A percentile compares a stretch with the other conserved stretches of the same genome.
These are phyloP conservation scores for Zophobas morio DNA, from an alignment of 1,140 invertebrate genomes.

Conservation along the genomic window DNA sequence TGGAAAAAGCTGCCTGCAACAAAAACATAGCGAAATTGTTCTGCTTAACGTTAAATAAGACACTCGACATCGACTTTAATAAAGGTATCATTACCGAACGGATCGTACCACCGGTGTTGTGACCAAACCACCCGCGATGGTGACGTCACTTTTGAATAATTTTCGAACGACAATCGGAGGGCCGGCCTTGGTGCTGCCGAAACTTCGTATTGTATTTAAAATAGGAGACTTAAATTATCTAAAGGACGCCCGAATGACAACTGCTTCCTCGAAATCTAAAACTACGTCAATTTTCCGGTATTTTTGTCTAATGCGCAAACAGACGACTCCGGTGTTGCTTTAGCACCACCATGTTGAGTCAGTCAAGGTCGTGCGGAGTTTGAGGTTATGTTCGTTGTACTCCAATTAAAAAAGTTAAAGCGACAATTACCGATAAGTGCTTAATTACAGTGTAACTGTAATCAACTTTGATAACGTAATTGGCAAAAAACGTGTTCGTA, in stretches of 20 bases:
- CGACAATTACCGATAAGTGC: too few species aligned
- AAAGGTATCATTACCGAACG: constrained; percentile 39
- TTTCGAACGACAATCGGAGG: too few species aligned
- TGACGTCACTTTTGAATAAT: constrained; percentile 1
- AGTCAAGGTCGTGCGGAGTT: too few species aligned
- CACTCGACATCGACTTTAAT: constrained; percentile 45
- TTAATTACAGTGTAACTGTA: too few species aligned
- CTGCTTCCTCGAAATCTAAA: background rate
- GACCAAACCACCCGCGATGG: constrained; percentile 31
- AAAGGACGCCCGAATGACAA: background rate
- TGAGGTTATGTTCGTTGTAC: too few species aligned
- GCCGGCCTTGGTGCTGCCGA: constrained; percentile 19
- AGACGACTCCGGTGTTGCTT: too few species aligned
- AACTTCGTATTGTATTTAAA: constrained; percentile 26
- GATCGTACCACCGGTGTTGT: constrained; percentile 35
- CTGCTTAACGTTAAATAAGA: constrained; percentile 42
- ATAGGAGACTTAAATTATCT: background rate
- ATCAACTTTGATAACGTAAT: too few species aligned
- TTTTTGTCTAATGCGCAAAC: too few species aligned
- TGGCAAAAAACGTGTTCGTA: too few species aligned
- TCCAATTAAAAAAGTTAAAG: too few species aligned
- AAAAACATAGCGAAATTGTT: constrained; percentile 54
- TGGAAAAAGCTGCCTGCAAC: constrained; percentile 42
- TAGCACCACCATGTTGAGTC: too few species aligned
- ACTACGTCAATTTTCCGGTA: too few species aligned